Evolutionary conservation across 2,113 vertebrate species (phyloP), one percentile per base, ranked within the genome.

Genomic region (Microcebus ravelobensis): DNA sequence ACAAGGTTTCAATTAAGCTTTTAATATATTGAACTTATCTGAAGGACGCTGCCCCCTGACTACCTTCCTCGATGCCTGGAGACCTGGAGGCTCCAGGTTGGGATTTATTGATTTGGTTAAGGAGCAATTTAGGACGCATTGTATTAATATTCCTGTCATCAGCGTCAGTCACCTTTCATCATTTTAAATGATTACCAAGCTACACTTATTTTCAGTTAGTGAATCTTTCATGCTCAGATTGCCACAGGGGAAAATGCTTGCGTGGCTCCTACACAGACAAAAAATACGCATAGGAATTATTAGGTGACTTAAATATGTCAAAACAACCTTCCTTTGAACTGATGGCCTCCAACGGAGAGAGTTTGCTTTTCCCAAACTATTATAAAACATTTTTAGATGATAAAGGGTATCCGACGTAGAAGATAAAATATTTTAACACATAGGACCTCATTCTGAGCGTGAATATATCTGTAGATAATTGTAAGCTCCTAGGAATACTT

Each of bases 401-500:
- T 90, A 87, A 82, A 95, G 92, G 63, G 2, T 90, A 96, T 86
- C 88, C 73, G 79, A 93, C 74, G 79, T 79, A 80, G 97, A 80
- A 90, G 97, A 97, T 70, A 2, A 76, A 97, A 52, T 90, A 80
- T 79, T 79, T 74, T 87, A 95, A 96, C 45, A 61, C 25, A 9
- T 59, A 85, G 82, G 52, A 79, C 81, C 97, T 90, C 42, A 13
- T 84, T 94, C 94, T 31, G 48, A 95, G 71, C 55, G 65, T 82
- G 91, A 39, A 59, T 97, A 79, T 71, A 91, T 94, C 84, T 95
- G 63, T 6, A 92, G 96, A 63, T 98, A 97, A 97, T 92, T 97
- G 71, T 93, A 91, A 94, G 97, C 96, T 97, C 97, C 96, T 80
- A 93, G 93, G 97, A 96, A 96, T 92, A 74, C 96, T 96, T 98